phyloP scores from a whole-genome alignment of 2,888 invertebrate genomes.

The Molanna angustata region DNA sequence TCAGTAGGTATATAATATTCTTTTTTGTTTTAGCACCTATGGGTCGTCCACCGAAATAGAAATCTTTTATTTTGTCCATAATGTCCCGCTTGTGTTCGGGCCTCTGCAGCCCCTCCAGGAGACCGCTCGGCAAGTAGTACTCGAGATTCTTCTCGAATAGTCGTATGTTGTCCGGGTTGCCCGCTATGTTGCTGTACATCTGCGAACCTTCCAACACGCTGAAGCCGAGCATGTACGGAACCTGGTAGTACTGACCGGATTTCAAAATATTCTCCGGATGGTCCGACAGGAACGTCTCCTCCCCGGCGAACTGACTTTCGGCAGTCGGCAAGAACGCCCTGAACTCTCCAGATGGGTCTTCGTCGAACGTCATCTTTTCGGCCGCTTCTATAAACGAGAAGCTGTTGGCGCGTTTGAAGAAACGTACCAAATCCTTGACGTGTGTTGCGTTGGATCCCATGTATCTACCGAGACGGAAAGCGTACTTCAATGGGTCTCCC shows the following conservation, averaged over 20 bases:
- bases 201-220: conserved; percentile 7
- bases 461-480: conserved; percentile 44
- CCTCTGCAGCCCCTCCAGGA: background rate
- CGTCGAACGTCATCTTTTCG: conserved; percentile 39
- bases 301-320: conserved; percentile 43
- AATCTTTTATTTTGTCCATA: conserved; percentile 2
- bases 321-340: conserved; percentile 43
- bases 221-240: conserved; percentile 11
- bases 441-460: conserved; percentile 47
- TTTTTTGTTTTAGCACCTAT: background rate
- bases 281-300: conserved; percentile 42
- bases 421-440: conserved; percentile 40
- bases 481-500: conserved; percentile 38
- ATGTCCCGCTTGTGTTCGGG: background rate
- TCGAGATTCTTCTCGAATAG: conserved; percentile 2
- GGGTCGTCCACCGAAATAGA: conserved; percentile 7
- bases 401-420: conserved; percentile 40
- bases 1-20: conserved; percentile 1
- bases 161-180: background rate
- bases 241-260: conserved; percentile 5
- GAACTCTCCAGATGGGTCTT: conserved; percentile 37
- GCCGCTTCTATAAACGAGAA: conserved; percentile 42
- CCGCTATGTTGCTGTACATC: background rate
- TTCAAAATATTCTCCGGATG: conserved; percentile 43
- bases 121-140: conserved; percentile 1